These are phyloP conservation scores for Leptinotarsa undecemlineata DNA, from an alignment of 1,140 invertebrate genomes.

Conservation along the genomic window DNA sequence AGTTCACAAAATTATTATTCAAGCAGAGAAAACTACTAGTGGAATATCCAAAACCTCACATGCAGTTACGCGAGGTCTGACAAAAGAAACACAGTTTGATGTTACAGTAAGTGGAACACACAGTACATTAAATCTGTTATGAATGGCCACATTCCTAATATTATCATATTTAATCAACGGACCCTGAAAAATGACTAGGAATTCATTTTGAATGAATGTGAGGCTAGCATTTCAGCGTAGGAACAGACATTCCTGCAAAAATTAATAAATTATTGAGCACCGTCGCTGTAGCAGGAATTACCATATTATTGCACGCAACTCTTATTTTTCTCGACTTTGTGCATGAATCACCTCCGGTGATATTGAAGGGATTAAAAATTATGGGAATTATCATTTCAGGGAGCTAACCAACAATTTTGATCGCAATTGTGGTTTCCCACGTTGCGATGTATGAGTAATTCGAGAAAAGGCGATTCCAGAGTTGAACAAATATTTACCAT, in stretches of 20 bases:
- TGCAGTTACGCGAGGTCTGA: too few relatives aligned
- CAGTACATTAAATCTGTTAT: too few relatives aligned
- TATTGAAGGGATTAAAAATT: background rate
- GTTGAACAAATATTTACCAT: too few relatives aligned
- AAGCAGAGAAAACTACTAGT: too few relatives aligned
- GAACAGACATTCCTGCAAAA: constrained; percentile 16
- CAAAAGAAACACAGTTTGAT: too few relatives aligned
- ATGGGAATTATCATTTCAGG: background rate
- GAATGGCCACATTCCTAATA: too few relatives aligned
- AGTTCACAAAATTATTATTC: too few relatives aligned
- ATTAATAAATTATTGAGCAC: constrained; percentile 17
- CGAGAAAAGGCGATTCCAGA: background rate
- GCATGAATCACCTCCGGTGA: background rate
- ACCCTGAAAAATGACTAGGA: background rate
- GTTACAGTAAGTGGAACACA: too few relatives aligned
- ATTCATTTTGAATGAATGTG: background rate
- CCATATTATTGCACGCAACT: constrained; percentile 12
- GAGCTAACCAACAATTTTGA: background rate
- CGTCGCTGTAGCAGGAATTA: constrained; percentile 12
- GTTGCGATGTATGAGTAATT: background rate
- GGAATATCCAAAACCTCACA: too few relatives aligned
- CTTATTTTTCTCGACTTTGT: background rate
- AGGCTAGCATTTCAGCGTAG: constrained; percentile 2
- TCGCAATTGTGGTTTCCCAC: background rate
- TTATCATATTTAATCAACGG: background rate